A percentile compares a stretch with the other conserved stretches of the same genome.
Conservation (phyloP, 2,797 vertebrate species). For the Epinephelus malabaricus region DNA sequence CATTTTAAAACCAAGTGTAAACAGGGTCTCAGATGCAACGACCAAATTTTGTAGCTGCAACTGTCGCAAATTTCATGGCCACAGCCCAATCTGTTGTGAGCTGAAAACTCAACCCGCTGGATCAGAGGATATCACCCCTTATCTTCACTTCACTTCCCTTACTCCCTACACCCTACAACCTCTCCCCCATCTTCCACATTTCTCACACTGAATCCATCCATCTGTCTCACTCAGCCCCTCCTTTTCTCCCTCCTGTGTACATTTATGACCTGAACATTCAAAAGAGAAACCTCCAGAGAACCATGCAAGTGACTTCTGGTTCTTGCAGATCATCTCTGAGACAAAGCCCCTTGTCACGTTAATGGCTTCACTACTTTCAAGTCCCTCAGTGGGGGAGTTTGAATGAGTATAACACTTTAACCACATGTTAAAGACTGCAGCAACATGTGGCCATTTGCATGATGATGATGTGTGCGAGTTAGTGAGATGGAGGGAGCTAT, state of each 20-base stretch:
- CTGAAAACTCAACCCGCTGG: background rate
- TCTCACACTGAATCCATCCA: constrained; percentile 24
- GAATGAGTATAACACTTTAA: constrained; percentile 30
- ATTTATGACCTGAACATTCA: constrained; percentile 40
- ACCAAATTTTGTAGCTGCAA: background rate
- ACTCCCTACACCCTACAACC: background rate
- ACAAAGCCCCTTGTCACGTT: constrained; percentile 67
- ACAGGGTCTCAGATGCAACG: too few relatives aligned
- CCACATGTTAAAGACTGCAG: constrained; percentile 44
- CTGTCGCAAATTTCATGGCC: background rate
- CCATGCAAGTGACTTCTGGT: constrained; percentile 19
- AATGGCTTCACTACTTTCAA: constrained; percentile 51
- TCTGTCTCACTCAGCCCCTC: constrained; percentile 10
- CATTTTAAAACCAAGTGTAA: background rate
- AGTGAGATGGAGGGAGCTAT: constrained; percentile 8
- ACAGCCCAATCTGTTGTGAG: background rate
- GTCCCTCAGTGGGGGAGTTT: constrained; percentile 26
- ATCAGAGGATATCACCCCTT: background rate
- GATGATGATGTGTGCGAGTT: constrained; percentile 16
- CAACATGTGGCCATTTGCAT: constrained; percentile 50
- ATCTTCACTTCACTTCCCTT: background rate
- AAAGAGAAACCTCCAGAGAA: constrained; percentile 35
- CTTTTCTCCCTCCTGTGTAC: background rate
- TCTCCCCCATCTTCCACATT: background rate
- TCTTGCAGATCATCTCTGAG: constrained; percentile 39